Evolutionary conservation across 1,140 invertebrate genomes (phyloP).

Genomic region (Papilio polyxenes): DNA sequence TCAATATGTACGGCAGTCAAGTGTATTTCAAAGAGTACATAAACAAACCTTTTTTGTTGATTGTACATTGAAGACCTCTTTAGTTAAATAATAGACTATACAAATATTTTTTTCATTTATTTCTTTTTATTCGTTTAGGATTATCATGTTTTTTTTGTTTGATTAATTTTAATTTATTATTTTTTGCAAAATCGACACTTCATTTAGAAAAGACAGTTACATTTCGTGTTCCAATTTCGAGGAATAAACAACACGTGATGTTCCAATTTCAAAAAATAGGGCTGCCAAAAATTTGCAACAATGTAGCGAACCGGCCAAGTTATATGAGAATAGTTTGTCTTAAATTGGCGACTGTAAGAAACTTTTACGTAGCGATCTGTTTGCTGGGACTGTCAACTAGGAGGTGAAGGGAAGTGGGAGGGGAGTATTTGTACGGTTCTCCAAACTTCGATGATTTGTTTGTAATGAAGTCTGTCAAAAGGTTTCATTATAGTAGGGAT

Average conservation of each 20-base stretch:
- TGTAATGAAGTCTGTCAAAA: conserved; percentile 6
- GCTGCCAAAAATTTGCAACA: conserved; percentile 9
- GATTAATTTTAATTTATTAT: too few species aligned
- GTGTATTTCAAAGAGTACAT: too few species aligned
- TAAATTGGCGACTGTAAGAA: conserved; percentile 3
- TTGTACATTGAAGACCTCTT: too few species aligned
- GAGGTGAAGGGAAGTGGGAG: neutral
- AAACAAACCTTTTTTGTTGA: too few species aligned
- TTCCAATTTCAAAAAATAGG: conserved; percentile 6
- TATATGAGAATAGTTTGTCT: conserved; percentile 21
- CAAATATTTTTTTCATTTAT: too few species aligned
- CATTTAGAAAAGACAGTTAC: too few species aligned
- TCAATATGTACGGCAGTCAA: too few species aligned
- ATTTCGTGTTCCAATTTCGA: conserved; percentile 3
- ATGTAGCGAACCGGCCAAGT: neutral
- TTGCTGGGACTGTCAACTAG: neutral
- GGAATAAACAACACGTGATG: neutral
- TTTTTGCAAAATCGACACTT: too few species aligned
- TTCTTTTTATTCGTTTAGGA: too few species aligned
- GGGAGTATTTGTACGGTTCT: neutral
- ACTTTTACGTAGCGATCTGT: neutral
- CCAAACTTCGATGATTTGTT: neutral
- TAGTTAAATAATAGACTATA: too few species aligned
- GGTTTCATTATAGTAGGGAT: neutral
- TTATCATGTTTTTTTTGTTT: too few species aligned